A percentile compares a stretch with the other conserved stretches of the same genome.
phyloP scores from a whole-genome alignment of 1,140 invertebrate genomes.

The Drosophila parvula region DNA sequence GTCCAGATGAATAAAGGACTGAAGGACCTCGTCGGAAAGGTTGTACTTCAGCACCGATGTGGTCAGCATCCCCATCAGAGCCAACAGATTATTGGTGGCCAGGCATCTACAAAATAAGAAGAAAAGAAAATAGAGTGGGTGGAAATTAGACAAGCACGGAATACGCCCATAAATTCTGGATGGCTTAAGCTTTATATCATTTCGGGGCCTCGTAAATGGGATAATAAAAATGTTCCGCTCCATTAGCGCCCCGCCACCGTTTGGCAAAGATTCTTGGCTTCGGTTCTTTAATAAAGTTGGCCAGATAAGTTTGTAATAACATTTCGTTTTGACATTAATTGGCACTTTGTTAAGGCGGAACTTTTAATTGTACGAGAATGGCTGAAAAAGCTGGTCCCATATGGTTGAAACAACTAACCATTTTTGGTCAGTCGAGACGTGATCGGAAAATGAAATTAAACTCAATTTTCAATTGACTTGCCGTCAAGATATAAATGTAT shows the following conservation, averaged over 20 bases:
- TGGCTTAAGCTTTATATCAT: conserved; percentile 2
- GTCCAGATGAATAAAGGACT: conserved; percentile 83
- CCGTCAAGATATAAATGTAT: conserved; percentile 6
- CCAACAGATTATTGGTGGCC: conserved; percentile 91
- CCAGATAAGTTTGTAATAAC: conserved; percentile 24
- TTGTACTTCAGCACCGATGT: conserved; percentile 84
- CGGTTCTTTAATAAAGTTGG: conserved; percentile 28
- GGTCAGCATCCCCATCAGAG: conserved; percentile 88
- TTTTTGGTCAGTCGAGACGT: conserved; percentile 29
- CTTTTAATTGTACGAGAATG: conserved; percentile 24
- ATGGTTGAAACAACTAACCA: conserved; percentile 9
- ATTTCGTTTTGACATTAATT: conserved; percentile 30
- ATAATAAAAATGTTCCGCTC: conserved; percentile 57
- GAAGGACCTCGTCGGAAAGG: conserved; percentile 73
- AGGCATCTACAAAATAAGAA: conserved; percentile 85
- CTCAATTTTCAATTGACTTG: background rate
- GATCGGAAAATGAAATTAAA: conserved; percentile 14
- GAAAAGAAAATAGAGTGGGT: background rate
- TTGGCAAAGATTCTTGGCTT: background rate
- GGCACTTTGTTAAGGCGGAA: conserved; percentile 40
- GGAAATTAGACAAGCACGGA: conserved; percentile 26
- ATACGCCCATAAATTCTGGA: conserved; percentile 44
- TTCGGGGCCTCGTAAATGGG: conserved; percentile 46
- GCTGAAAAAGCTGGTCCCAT: conserved; percentile 7
- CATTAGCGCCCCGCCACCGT: conserved; percentile 22